Percentiles rank a stretch among this genome's conserved stretches.
Conservation (phyloP, 2,797 vertebrate species). For the Lates japonicus region DNA sequence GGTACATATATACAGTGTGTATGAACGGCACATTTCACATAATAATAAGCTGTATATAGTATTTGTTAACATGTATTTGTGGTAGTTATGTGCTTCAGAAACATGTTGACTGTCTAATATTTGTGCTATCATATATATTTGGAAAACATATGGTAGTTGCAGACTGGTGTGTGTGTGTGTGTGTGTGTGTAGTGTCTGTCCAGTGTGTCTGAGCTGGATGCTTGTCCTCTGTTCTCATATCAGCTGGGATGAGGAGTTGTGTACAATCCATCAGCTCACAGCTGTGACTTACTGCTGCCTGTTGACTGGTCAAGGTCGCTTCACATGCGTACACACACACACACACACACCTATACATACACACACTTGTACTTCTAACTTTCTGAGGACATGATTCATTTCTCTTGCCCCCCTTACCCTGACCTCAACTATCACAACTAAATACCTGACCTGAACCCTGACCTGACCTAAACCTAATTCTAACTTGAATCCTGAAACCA, state of each 20-base stretch:
- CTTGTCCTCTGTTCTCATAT: constrained; percentile 55
- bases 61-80: background rate
- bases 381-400: too few species aligned
- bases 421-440: too few species aligned
- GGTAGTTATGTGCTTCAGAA: background rate
- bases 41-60: background rate
- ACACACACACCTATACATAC: constrained; percentile 27
- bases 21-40: background rate
- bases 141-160: background rate
- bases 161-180: constrained; percentile 7
- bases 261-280: constrained; percentile 71
- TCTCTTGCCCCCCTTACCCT: too few species aligned
- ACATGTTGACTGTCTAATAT: background rate
- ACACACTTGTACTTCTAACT: background rate
- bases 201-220: constrained; percentile 30
- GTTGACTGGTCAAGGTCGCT: constrained; percentile 67
- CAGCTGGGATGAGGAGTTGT: constrained; percentile 50
- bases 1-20: background rate
- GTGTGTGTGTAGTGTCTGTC: constrained; percentile 3
- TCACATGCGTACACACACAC: constrained; percentile 14
- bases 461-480: too few species aligned
- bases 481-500: too few species aligned
- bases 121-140: background rate
- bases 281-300: constrained; percentile 64
- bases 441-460: too few species aligned